Conservation (phyloP, 2,888 invertebrate genomes). For the Polymixis lichenea region DNA sequence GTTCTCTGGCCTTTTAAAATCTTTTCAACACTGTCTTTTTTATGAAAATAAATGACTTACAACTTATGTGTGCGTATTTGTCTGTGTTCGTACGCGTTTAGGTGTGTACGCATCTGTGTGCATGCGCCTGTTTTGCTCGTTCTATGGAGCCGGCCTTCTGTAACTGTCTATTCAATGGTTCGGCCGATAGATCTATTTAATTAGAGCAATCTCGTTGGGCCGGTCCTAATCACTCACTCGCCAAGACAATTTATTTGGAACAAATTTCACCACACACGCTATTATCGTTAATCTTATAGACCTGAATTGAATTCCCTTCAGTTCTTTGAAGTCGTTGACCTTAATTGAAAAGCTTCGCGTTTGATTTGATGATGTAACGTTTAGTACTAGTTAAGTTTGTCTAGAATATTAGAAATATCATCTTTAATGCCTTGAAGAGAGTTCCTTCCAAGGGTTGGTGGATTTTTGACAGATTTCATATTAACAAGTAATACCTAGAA, state of each 20-base stretch:
- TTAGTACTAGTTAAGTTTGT: not conserved
- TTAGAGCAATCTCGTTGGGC: slow-evolving; percentile 52
- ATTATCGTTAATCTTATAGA: slow-evolving; percentile 58
- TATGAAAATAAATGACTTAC: too few species aligned
- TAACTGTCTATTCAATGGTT: not conserved
- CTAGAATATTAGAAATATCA: not conserved
- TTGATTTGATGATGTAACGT: slow-evolving; percentile 16
- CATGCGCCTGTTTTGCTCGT: not conserved
- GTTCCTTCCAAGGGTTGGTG: not conserved
- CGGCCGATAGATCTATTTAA: slow-evolving; percentile 56
- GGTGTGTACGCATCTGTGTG: not conserved
- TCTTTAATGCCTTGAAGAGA: not conserved
- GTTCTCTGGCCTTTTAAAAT: too few species aligned
- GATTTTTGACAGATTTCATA: not conserved
- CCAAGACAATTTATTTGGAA: slow-evolving; percentile 57
- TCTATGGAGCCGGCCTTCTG: slow-evolving; percentile 8
- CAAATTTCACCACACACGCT: slow-evolving; percentile 52
- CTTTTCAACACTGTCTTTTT: too few species aligned
- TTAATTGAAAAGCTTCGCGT: slow-evolving; percentile 20
- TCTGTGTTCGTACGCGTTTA: too few species aligned
- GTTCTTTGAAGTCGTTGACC: slow-evolving; percentile 31
- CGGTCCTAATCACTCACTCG: slow-evolving; percentile 52
- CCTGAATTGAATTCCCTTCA: slow-evolving; percentile 34
- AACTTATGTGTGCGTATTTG: too few species aligned
- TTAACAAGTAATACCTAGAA: not conserved